Evolutionary conservation across 2,888 invertebrate genomes (phyloP).

Genomic region (Pyrgus malvae): DNA sequence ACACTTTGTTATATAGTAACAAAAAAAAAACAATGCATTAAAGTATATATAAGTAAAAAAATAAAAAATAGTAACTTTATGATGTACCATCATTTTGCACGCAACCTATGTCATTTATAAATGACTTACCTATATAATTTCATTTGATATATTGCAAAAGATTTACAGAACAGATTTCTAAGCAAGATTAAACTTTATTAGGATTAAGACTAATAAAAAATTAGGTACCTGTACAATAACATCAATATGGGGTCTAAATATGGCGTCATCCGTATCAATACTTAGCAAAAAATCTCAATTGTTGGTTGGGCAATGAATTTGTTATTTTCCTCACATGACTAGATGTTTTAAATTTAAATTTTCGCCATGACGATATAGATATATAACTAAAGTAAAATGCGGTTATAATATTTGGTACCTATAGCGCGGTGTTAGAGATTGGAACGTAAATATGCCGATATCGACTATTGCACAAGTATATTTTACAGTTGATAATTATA

Average conservation of each 20-base stretch:
- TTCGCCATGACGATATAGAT: conserved; percentile 63
- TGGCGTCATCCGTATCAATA: conserved; percentile 5
- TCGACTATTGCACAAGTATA: conserved; percentile 27
- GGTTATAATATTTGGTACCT: conserved; percentile 60
- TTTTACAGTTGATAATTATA: too few species aligned
- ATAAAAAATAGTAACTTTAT: too few species aligned
- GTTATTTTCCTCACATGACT: conserved; percentile 49
- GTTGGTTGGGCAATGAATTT: conserved; percentile 3
- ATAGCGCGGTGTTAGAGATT: conserved; percentile 42
- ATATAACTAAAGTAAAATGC: conserved; percentile 60
- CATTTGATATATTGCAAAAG: too few species aligned
- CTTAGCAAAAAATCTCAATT: conserved; percentile 4
- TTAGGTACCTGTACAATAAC: too few species aligned
- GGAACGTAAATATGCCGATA: conserved; percentile 27
- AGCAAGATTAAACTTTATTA: not conserved
- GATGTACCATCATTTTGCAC: too few species aligned
- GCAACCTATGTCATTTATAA: too few species aligned
- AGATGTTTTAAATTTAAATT: conserved; percentile 61
- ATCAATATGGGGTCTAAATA: conserved; percentile 6
- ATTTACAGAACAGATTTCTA: conserved; percentile 4
- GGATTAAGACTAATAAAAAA: conserved; percentile 1
- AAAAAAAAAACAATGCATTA: too few species aligned
- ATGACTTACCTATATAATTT: too few species aligned
- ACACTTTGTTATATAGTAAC: too few species aligned
- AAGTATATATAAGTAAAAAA: too few species aligned